These are phyloP conservation scores for Mesorhabditis belari DNA, from an alignment of 2,888 invertebrate genomes.

Conservation along the genomic window DNA sequence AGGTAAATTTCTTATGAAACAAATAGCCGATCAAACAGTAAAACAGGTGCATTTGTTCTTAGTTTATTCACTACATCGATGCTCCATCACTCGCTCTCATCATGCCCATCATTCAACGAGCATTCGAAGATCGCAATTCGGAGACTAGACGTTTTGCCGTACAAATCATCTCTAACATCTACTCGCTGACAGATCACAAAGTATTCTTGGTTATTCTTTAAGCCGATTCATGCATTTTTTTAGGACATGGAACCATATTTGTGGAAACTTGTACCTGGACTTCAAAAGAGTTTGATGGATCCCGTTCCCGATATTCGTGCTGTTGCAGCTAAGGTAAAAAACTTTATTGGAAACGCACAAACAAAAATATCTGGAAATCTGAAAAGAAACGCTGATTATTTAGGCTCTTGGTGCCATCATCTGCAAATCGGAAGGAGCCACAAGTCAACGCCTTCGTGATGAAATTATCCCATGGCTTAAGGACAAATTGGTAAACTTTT, in stretches of 20 bases:
- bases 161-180: slow-evolving; percentile 99
- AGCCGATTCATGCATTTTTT: slow-evolving; percentile 1
- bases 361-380: no score
- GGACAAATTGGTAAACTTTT: slow-evolving; percentile 73
- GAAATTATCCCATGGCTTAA: slow-evolving; percentile 92
- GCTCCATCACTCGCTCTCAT: slow-evolving; percentile 95
- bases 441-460: slow-evolving; percentile 80
- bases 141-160: slow-evolving; percentile 98
- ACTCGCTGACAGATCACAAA: slow-evolving; percentile 95
- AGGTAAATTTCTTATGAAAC: slow-evolving; percentile 59
- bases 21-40: neutral
- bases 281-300: slow-evolving; percentile 88
- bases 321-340: slow-evolving; percentile 85
- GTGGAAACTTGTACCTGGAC: slow-evolving; percentile 87
- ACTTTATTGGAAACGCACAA: no score
- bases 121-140: slow-evolving; percentile 92
- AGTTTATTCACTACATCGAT: slow-evolving; percentile 98
- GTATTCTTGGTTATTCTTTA: slow-evolving; percentile 31
- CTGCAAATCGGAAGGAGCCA: slow-evolving; percentile 29
- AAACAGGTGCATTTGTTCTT: no score
- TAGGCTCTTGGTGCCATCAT: slow-evolving; percentile 60
- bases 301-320: slow-evolving; percentile 95
- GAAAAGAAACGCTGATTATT: no score
- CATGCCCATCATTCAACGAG: slow-evolving; percentile 96
- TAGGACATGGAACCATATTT: slow-evolving; percentile 86